Evolutionary conservation across 2,888 invertebrate genomes (phyloP).

Genomic region (Choristoneura rosaceana): DNA sequence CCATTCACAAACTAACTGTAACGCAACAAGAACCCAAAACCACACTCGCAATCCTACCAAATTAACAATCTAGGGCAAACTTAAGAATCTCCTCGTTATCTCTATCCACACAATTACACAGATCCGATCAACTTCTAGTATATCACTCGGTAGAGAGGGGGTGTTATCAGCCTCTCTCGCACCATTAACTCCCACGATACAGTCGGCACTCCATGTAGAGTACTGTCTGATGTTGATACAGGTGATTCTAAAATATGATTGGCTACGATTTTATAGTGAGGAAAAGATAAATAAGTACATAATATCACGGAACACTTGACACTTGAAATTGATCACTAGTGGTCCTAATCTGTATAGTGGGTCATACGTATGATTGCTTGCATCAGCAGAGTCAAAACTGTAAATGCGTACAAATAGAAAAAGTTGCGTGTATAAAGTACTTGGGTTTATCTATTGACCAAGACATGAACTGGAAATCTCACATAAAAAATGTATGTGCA

Average conservation of each 20-base stretch:
- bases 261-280: background rate
- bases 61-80: constrained; percentile 14
- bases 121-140: constrained; percentile 24
- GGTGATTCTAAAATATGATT: background rate
- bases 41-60: background rate
- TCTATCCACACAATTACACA: constrained; percentile 23
- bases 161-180: constrained; percentile 21
- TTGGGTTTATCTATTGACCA: too few species aligned
- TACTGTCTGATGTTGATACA: constrained; percentile 26
- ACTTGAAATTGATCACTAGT: too few species aligned
- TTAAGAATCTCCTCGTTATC: constrained; percentile 21
- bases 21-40: background rate
- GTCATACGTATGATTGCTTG: too few species aligned
- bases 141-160: constrained; percentile 9
- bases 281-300: background rate
- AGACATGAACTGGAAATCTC: too few species aligned
- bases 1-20: background rate
- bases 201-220: constrained; percentile 26
- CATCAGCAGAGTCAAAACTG: too few species aligned
- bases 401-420: too few species aligned
- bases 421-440: too few species aligned
- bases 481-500: too few species aligned
- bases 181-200: constrained; percentile 22
- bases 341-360: too few species aligned
- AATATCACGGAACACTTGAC: too few species aligned